phyloP scores from a whole-genome alignment of 2,888 invertebrate species.

The Halocaridina rubra region DNA sequence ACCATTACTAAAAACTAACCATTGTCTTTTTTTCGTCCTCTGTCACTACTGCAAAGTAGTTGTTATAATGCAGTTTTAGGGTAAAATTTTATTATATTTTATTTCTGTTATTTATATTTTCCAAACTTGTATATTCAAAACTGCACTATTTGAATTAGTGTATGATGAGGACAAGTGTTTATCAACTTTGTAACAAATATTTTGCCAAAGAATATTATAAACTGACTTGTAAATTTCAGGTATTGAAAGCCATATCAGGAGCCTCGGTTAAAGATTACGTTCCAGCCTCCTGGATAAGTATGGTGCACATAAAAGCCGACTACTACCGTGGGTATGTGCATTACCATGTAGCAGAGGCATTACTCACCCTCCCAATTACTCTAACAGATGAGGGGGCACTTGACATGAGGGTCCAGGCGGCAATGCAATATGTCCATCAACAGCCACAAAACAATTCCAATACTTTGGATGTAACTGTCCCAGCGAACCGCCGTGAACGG shows the following conservation, averaged over 20 bases:
- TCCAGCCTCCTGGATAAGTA: conserved; percentile 92
- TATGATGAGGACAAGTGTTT: too few relatives aligned
- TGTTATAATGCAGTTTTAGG: too few relatives aligned
- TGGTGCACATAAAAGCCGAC: conserved; percentile 74
- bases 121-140: too few relatives aligned
- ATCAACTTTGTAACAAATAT: too few relatives aligned
- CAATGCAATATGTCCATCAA: conserved; percentile 72
- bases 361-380: conserved; percentile 70
- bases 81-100: too few relatives aligned
- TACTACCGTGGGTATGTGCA: conserved; percentile 78
- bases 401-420: conserved; percentile 70
- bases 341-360: conserved; percentile 84
- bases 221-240: too few relatives aligned
- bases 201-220: too few relatives aligned
- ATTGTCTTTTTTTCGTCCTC: too few relatives aligned
- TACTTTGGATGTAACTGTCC: conserved; percentile 46
- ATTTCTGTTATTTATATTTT: too few relatives aligned
- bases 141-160: too few relatives aligned
- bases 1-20: too few relatives aligned
- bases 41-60: too few relatives aligned
- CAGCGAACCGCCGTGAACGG: conserved; percentile 31
- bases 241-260: conserved; percentile 72
- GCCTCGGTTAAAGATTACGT: conserved; percentile 88
- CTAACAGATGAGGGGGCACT: conserved; percentile 50
- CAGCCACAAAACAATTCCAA: conserved; percentile 26